Evolutionary conservation across 2,797 vertebrate genomes (phyloP), one percentile per base, ranked within the genome.

Genomic region (Cygnus olor): DNA sequence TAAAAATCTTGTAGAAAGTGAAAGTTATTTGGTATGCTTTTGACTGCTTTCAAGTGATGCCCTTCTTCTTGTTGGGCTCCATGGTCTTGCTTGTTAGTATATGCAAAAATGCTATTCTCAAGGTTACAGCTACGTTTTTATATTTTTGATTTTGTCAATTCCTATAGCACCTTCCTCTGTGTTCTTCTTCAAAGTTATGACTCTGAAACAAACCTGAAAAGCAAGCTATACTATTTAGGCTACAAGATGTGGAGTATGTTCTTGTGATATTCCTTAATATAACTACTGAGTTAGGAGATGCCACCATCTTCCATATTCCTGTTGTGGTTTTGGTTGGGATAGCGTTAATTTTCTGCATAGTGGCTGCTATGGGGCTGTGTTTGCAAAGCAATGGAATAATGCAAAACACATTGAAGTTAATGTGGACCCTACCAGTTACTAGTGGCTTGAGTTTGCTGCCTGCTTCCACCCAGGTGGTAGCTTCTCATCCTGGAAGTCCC

Each of bases 1-100:
- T 81, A 93, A 91, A 88, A 63, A 53, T 60, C 64, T 56, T 68
- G n/a, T 42, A 91, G 53, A 56, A 87, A 83, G 45, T 88, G 47
- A 27, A 65, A 90, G 45, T 42, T 92, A 72, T 79, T 88, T 73
- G 70, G 57, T 14, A 8, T 73, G 71, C 20, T 73, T 96, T 70
- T 12, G 21, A 70, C 77, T 89, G 34, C 45, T 90, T 89, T 92
- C 44, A 73, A 34, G 27, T 60, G 36, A 70, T 44, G 27, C 27
- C 22, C 85, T 71, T 81, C 38, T 89, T 79, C 21, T 18, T 72
- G 34, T 70, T 10, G 10, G 10, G 11, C 16, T 85, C 27, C 74
- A 82, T 87, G 27, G 30, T 18, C 49, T 82, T 85, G 24, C 79
- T 86, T 47, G 6, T 80, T 87, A 60, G 27, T 14, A 15, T 66